A percentile compares a stretch with the other conserved stretches of the same genome.
Evolutionary conservation across 2,113 vertebrate species (phyloP).

Genomic region (Apteryx mantelli): DNA sequence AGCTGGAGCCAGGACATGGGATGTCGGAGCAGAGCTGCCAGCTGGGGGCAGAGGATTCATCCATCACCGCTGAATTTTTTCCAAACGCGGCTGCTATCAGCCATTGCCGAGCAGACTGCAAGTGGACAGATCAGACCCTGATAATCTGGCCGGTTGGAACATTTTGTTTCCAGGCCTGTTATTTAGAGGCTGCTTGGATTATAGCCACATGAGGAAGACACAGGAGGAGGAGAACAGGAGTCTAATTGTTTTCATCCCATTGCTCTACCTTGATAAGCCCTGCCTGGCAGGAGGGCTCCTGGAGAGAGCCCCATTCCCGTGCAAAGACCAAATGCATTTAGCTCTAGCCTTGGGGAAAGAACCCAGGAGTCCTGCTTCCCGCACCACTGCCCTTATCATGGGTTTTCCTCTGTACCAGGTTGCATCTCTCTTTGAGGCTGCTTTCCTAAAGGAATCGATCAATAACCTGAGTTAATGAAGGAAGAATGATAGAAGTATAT

Average conservation of each 20-base stretch:
- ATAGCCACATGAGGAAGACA: background rate
- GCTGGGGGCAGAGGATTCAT: background rate
- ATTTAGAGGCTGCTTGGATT: fast-evolving
- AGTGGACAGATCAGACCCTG: background rate
- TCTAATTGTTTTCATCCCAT: background rate
- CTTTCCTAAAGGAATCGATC: background rate
- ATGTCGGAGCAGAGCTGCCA: background rate
- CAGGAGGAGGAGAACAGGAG: background rate
- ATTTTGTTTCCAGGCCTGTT: background rate
- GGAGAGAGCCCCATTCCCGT: fast-evolving
- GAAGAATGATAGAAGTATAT: background rate
- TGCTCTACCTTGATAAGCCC: background rate
- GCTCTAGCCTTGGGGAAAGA: background rate
- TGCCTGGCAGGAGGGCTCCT: background rate
- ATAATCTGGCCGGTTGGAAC: background rate
- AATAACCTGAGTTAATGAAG: background rate
- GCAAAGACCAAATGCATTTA: background rate
- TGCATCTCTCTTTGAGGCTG: background rate
- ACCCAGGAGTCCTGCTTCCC: background rate
- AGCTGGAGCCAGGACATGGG: background rate
- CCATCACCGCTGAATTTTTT: background rate
- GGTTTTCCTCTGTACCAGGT: background rate
- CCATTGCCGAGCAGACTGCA: background rate
- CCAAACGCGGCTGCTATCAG: background rate
- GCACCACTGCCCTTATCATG: background rate